Percentiles rank a stretch among this genome's conserved stretches.
Conservation (phyloP, 92 coral and sea anemone genomes). For the Nematostella vectensis region DNA sequence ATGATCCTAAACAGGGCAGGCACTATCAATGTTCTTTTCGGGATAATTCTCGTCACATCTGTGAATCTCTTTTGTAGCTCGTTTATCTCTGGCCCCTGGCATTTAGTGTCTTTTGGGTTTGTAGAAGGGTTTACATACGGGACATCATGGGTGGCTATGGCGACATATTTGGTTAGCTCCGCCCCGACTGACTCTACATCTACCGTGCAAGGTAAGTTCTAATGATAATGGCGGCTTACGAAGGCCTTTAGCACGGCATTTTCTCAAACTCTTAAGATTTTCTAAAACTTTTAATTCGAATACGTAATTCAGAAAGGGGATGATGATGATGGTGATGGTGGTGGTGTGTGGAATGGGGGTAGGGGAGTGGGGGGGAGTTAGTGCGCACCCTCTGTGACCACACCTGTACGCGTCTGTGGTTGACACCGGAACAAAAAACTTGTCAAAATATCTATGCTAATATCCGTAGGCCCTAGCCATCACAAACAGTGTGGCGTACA, state of each 20-base stretch:
- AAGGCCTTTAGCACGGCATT: not conserved
- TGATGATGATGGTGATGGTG: too few relatives aligned
- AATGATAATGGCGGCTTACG: too few relatives aligned
- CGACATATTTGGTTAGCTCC: constrained; percentile 56
- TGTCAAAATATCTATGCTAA: too few relatives aligned
- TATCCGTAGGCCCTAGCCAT: too few relatives aligned
- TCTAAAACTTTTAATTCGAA: not conserved
- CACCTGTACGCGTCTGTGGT: too few relatives aligned
- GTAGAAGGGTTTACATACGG: constrained; percentile 62
- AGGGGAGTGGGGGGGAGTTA: too few relatives aligned
- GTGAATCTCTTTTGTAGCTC: constrained; percentile 64
- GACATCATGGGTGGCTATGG: constrained; percentile 65
- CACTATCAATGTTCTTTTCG: constrained; percentile 62
- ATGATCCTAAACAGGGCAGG: constrained; percentile 61
- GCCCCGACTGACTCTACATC: constrained; percentile 63
- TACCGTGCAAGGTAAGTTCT: constrained; percentile 76
- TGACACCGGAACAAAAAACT: too few relatives aligned
- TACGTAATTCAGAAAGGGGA: not conserved
- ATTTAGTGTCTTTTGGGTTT: constrained; percentile 60
- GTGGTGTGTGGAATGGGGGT: too few relatives aligned
- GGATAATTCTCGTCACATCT: constrained; percentile 41
- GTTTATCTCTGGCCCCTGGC: constrained; percentile 68
- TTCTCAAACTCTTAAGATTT: not conserved
- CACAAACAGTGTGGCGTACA: too few relatives aligned
- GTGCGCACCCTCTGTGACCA: too few relatives aligned